phyloP scores from a whole-genome alignment of 1,140 invertebrate species.

The Bombus vancouverensis region DNA sequence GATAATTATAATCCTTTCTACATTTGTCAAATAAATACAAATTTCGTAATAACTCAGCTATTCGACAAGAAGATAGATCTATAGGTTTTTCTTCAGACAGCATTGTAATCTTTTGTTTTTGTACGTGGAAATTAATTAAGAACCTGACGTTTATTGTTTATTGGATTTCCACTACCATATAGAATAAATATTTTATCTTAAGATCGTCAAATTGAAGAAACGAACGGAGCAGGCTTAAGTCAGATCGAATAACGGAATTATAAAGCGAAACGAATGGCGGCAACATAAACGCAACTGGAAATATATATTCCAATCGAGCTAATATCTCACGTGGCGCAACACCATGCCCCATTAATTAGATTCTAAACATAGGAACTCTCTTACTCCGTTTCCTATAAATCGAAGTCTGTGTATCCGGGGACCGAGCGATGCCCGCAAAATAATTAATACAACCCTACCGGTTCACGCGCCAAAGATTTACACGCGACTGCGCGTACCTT shows the following conservation, averaged over 20 bases:
- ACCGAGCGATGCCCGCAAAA: slow-evolving; percentile 35
- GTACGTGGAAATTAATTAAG: background rate
- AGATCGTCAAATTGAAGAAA: background rate
- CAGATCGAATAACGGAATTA: background rate
- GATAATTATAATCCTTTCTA: background rate
- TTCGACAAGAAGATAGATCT: background rate
- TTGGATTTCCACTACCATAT: too few relatives aligned
- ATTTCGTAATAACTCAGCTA: background rate
- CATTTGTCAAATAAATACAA: background rate
- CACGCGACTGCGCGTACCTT: slow-evolving; percentile 14
- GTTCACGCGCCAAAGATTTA: slow-evolving; percentile 37
- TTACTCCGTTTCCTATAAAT: slow-evolving; percentile 50
- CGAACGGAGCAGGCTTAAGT: background rate
- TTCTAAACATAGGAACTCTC: slow-evolving; percentile 51
- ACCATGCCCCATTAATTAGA: slow-evolving; percentile 39
- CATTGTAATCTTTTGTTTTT: background rate
- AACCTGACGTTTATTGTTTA: too few relatives aligned
- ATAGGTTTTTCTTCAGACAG: background rate
- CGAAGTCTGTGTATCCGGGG: background rate
- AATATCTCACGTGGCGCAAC: slow-evolving; percentile 9
- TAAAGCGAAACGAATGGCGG: background rate
- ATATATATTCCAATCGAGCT: slow-evolving; percentile 20
- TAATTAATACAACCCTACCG: slow-evolving; percentile 54
- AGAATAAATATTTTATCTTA: too few relatives aligned
- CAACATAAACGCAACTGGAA: slow-evolving; percentile 9